A percentile compares a stretch with the other conserved stretches of the same genome.
These are phyloP conservation scores for Polia nebulosa DNA, from an alignment of 2,888 invertebrate species.

Conservation along the genomic window DNA sequence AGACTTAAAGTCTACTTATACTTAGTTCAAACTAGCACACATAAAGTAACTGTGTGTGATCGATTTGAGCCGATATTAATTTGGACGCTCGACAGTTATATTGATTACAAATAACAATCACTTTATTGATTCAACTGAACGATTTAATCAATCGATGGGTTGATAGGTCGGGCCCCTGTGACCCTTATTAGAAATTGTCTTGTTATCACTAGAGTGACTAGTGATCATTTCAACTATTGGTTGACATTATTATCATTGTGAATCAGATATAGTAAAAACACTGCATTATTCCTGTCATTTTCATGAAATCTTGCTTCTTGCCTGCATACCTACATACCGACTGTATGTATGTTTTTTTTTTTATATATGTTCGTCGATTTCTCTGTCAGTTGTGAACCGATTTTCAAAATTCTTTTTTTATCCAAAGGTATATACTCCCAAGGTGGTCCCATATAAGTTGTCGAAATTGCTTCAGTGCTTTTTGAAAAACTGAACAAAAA, in stretches of 20 bases:
- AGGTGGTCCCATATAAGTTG: too few species aligned
- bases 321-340: not conserved
- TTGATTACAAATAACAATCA: slow-evolving; percentile 14
- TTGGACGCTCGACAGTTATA: not conserved
- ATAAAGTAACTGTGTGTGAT: not conserved
- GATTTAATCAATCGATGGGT: slow-evolving; percentile 22
- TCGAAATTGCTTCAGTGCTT: too few species aligned
- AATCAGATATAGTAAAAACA: not conserved
- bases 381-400: too few species aligned
- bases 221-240: not conserved
- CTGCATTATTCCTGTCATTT: not conserved
- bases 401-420: too few species aligned
- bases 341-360: too few species aligned
- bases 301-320: not conserved
- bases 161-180: not conserved
- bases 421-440: too few species aligned
- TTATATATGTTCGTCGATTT: too few species aligned
- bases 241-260: not conserved
- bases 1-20: not conserved
- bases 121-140: slow-evolving; percentile 16
- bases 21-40: not conserved
- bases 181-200: not conserved
- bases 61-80: slow-evolving; percentile 1
- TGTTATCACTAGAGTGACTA: not conserved
- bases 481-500: too few species aligned